These are phyloP conservation scores for Malurus alboscapulatus DNA, from an alignment of 2,113 vertebrate species.

Conservation along the genomic window DNA sequence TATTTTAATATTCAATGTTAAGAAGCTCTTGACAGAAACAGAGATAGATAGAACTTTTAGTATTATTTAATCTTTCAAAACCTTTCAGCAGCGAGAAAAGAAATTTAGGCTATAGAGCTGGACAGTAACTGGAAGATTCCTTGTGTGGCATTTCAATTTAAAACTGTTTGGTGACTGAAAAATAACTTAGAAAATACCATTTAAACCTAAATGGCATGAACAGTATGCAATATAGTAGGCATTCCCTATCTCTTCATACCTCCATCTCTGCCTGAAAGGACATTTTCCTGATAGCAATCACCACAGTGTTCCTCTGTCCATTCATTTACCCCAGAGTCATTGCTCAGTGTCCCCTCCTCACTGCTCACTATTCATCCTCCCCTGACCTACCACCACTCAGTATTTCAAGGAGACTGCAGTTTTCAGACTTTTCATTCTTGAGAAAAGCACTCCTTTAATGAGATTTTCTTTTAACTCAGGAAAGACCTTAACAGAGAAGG, in stretches of 20 bases:
- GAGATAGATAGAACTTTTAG: background rate
- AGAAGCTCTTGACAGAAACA: background rate
- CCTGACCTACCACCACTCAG: background rate
- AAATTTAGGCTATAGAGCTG: background rate
- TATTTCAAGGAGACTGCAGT: background rate
- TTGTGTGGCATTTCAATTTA: background rate
- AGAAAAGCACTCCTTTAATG: background rate
- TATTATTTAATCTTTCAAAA: background rate
- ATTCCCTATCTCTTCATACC: background rate
- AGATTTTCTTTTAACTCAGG: background rate
- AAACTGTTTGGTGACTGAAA: background rate
- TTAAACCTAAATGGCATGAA: background rate
- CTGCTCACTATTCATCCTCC: background rate
- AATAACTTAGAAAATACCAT: background rate
- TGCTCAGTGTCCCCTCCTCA: background rate
- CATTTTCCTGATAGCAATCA: background rate
- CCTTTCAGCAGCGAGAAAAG: constrained; percentile 2
- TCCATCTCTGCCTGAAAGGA: background rate
- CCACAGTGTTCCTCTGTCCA: background rate
- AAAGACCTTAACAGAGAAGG: background rate
- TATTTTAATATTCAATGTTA: constrained; percentile 15
- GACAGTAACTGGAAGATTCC: background rate
- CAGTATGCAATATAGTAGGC: background rate
- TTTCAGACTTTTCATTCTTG: background rate
- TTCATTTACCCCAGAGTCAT: background rate